Evolutionary conservation across 1,140 invertebrate genomes (phyloP).

Genomic region (Eupristina koningsbergeri): DNA sequence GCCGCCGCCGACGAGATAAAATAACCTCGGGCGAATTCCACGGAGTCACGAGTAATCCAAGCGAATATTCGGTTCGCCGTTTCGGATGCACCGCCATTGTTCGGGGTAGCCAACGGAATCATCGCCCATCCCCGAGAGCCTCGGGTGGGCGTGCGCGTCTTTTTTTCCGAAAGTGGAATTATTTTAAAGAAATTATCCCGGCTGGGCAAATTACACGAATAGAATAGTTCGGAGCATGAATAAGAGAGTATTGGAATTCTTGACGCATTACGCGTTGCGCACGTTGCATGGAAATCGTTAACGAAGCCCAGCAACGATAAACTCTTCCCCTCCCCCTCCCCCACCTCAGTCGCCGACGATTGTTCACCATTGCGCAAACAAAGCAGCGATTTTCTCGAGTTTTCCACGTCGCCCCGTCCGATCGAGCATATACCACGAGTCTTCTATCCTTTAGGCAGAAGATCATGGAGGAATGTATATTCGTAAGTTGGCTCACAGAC

Average conservation of each 20-base stretch:
- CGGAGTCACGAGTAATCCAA: not conserved
- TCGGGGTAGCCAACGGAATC: too few species aligned
- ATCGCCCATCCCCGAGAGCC: too few species aligned
- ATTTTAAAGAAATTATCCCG: not conserved
- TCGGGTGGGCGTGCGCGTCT: too few species aligned
- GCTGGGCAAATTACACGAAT: too few species aligned
- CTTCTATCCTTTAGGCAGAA: too few species aligned
- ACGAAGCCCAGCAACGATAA: not conserved
- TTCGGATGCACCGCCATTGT: too few species aligned
- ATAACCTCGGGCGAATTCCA: not conserved
- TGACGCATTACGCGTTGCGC: not conserved
- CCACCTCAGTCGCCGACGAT: not conserved
- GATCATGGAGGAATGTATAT: too few species aligned
- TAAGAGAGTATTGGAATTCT: not conserved
- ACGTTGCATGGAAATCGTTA: constrained; percentile 17
- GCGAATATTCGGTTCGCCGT: not conserved
- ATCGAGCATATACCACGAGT: too few species aligned
- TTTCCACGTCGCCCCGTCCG: too few species aligned
- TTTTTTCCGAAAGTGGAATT: not conserved
- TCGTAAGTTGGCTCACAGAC: too few species aligned
- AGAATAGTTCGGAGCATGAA: not conserved
- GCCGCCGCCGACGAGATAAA: not conserved
- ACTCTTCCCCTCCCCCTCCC: not conserved
- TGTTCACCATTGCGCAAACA: not conserved
- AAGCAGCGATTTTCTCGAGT: not conserved